A percentile compares a stretch with the other conserved stretches of the same genome.
Conservation (phyloP, 2,888 invertebrate species). For the Molorchus minor region DNA sequence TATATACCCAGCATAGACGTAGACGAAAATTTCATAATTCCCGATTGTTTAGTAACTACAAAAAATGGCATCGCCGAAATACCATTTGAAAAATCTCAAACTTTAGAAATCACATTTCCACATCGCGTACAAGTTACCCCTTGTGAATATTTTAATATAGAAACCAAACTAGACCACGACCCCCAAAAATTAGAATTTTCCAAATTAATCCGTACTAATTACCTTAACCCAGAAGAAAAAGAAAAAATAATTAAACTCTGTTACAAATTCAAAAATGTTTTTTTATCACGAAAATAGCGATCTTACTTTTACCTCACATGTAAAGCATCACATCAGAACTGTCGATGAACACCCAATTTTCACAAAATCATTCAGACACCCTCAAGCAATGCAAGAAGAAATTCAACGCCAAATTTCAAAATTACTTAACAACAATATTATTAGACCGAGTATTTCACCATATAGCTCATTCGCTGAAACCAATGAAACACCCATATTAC, state of each 20-base stretch:
- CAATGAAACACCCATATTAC: no score
- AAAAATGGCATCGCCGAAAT: constrained; percentile 3
- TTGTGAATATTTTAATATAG: not conserved
- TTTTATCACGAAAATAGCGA: not conserved
- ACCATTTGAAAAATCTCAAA: not conserved
- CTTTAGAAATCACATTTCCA: not conserved
- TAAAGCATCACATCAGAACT: constrained; percentile 30
- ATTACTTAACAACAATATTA: constrained; percentile 31
- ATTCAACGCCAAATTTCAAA: constrained; percentile 34
- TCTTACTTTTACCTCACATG: not conserved
- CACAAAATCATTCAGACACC: constrained; percentile 28
- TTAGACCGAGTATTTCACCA: constrained; percentile 34
- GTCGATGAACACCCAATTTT: constrained; percentile 28
- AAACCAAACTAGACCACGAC: not conserved
- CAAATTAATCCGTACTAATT: not conserved
- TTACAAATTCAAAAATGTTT: not conserved
- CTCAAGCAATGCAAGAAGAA: constrained; percentile 23
- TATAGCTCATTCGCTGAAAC: no score
- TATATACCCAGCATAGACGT: not conserved
- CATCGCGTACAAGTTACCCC: not conserved
- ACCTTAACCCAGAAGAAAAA: constrained; percentile 3
- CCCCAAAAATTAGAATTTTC: not conserved
- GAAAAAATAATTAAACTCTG: constrained; percentile 3
- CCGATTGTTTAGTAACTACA: not conserved
- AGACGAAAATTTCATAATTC: not conserved